Evolutionary conservation across 2,888 invertebrate genomes (phyloP).

Genomic region (Drosophila diplacantha): DNA sequence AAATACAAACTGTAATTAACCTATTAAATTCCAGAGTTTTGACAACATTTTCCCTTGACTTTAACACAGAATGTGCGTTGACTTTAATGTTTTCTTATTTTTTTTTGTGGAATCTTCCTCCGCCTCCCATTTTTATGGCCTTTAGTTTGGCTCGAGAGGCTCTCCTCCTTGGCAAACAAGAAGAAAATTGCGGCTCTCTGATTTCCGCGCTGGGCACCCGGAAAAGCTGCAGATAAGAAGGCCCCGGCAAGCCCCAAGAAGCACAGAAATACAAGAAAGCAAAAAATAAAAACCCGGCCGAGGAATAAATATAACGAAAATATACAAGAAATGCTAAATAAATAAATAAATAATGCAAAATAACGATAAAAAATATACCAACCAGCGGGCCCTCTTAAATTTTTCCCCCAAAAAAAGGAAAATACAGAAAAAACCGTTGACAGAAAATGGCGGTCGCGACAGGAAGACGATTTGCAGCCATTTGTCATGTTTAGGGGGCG

Average conservation of each 20-base stretch:
- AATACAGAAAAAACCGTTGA: slow-evolving; percentile 43
- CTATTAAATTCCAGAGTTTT: neutral
- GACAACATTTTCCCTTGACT: neutral
- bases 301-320: slow-evolving; percentile 16
- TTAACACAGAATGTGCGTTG: neutral
- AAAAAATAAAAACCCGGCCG: slow-evolving; percentile 1
- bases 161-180: neutral
- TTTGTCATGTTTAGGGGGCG: slow-evolving; percentile 63
- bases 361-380: slow-evolving; percentile 60
- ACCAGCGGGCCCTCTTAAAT: neutral
- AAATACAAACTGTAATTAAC: too few relatives aligned
- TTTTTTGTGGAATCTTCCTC: neutral
- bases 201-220: slow-evolving; percentile 28
- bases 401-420: neutral
- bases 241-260: slow-evolving; percentile 4
- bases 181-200: slow-evolving; percentile 24
- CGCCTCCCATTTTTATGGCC: slow-evolving; percentile 3
- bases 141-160: slow-evolving; percentile 2
- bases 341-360: slow-evolving; percentile 71
- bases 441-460: slow-evolving; percentile 66
- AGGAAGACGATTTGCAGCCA: slow-evolving; percentile 73
- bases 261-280: neutral
- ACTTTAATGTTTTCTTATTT: slow-evolving; percentile 4
- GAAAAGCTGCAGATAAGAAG: slow-evolving; percentile 36
- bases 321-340: slow-evolving; percentile 52